A percentile compares a stretch with the other conserved stretches of the same genome.
Evolutionary conservation across 2,113 vertebrate genomes (phyloP).

Genomic region (Gorsachius goisagi): DNA sequence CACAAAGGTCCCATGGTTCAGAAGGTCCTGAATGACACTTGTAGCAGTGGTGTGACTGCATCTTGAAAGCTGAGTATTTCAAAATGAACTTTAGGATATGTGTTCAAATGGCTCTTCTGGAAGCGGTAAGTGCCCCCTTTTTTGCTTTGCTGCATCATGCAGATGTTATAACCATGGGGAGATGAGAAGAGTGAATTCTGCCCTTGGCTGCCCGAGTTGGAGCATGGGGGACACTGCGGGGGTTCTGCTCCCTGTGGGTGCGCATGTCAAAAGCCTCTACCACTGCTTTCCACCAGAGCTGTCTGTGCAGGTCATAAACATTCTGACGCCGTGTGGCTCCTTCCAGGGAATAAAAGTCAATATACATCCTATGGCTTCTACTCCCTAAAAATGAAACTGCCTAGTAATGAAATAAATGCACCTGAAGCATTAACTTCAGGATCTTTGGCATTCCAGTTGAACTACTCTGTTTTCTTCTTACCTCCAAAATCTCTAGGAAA

Average conservation of each 20-base stretch:
- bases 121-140: background rate
- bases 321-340: accelerated
- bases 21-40: background rate
- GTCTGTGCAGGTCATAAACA: background rate
- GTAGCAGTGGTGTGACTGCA: background rate
- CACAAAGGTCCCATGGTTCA: background rate
- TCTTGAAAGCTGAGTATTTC: background rate
- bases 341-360: background rate
- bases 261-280: background rate
- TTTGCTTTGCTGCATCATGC: accelerated
- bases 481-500: background rate
- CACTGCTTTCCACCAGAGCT: background rate
- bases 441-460: background rate
- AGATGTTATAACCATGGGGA: background rate
- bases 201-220: background rate
- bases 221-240: accelerated
- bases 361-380: background rate
- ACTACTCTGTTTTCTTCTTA: background rate
- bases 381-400: background rate
- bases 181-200: background rate
- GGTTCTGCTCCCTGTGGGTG: background rate
- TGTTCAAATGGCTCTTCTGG: background rate
- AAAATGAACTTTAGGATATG: background rate
- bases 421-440: background rate
- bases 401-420: background rate